phyloP scores from a whole-genome alignment of 2,113 vertebrate species.

The Gasterosteus nipponicus region DNA sequence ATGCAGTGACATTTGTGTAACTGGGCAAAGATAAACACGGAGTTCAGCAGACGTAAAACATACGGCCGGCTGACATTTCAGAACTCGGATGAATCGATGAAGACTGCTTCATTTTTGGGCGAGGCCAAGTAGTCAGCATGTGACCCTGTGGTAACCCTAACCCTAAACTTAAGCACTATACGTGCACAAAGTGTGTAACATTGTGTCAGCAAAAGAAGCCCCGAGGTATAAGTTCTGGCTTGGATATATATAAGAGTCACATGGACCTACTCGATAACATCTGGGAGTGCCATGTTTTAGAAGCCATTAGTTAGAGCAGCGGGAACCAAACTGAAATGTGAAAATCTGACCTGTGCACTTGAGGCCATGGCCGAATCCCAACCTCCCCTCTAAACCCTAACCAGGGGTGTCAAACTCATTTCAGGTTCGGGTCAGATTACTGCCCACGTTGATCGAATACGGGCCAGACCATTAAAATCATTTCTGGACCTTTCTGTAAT shows the following conservation, averaged over 20 bases:
- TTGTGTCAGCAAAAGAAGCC: not conserved
- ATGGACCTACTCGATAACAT: not conserved
- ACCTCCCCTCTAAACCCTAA: too few relatives aligned
- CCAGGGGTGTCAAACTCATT: too few relatives aligned
- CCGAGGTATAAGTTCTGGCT: not conserved
- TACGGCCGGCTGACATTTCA: slow-evolving; percentile 5
- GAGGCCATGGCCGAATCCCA: too few relatives aligned
- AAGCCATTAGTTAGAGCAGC: slow-evolving; percentile 42
- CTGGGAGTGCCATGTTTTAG: slow-evolving; percentile 9
- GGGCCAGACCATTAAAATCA: too few relatives aligned
- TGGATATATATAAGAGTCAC: not conserved
- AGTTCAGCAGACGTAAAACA: not conserved
- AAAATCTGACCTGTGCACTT: not conserved
- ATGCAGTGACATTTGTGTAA: not conserved
- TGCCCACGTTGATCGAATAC: too few relatives aligned
- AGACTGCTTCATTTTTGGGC: not conserved
- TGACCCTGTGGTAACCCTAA: too few relatives aligned
- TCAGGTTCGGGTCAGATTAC: too few relatives aligned
- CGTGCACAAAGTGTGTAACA: not conserved
- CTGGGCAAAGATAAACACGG: slow-evolving; percentile 11
- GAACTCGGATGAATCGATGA: too few relatives aligned
- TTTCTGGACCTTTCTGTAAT: too few relatives aligned
- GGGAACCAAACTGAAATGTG: slow-evolving; percentile 3
- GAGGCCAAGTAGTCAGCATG: not conserved
- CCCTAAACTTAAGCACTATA: not conserved